These are phyloP conservation scores for Gallinago solitaria DNA, from an alignment of 2,797 vertebrate genomes.

Conservation along the genomic window DNA sequence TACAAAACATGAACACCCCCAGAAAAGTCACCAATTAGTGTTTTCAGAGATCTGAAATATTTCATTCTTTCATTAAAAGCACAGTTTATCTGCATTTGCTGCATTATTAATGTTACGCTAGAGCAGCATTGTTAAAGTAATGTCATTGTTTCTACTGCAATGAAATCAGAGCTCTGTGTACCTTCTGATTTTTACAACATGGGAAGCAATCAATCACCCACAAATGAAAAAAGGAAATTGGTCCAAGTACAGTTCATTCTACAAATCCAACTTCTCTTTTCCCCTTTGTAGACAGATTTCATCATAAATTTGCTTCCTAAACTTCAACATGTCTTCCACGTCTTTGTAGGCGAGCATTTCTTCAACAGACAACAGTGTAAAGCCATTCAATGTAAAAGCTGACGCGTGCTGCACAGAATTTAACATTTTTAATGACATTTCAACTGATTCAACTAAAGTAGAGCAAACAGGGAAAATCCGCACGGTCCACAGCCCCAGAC, in stretches of 20 bases:
- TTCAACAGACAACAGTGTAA: constrained; percentile 83
- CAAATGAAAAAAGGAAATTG: background rate
- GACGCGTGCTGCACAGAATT: constrained; percentile 70
- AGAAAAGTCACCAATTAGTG: background rate
- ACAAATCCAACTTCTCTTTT: constrained; percentile 32
- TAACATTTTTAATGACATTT: constrained; percentile 82
- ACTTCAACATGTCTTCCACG: constrained; percentile 85
- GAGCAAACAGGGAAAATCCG: constrained; percentile 87
- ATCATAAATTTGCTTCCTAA: constrained; percentile 83
- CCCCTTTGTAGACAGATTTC: constrained; percentile 75
- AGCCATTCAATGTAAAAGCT: constrained; percentile 54
- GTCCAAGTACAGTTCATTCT: background rate
- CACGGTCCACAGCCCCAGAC: constrained; percentile 86
- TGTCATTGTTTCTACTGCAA: constrained; percentile 41
- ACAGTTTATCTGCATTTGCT: constrained; percentile 16
- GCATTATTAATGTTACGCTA: constrained; percentile 12
- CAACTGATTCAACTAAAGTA: constrained; percentile 78
- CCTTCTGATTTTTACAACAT: background rate
- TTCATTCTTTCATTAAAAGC: constrained; percentile 31
- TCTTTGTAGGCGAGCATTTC: constrained; percentile 87
- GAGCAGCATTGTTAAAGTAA: background rate
- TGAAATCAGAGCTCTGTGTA: background rate
- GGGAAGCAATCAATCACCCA: background rate
- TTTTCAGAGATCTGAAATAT: constrained; percentile 36
- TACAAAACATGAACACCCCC: background rate